Evolutionary conservation across 2,797 vertebrate species (phyloP), one percentile per base, ranked within the genome.

Genomic region (Emys orbicularis): DNA sequence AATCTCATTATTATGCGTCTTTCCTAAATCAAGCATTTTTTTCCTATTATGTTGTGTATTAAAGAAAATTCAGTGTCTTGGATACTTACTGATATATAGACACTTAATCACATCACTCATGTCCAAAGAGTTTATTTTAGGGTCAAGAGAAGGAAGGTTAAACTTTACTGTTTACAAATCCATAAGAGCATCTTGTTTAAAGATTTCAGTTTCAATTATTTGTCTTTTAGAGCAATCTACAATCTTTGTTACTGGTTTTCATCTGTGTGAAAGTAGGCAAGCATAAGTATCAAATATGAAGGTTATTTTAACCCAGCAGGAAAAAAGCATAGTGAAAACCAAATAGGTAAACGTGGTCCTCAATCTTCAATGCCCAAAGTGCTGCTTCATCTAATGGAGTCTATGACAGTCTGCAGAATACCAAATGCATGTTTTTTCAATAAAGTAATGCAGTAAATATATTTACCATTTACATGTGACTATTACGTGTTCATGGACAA

Each of bases 401-500:
- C 54, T 59, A 57, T 31, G 29, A 59, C 57, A 59, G 57, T 91
- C 27, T 90, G 86, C 52, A 80, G 7, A 15, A 41, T 29, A 8
- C 54, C 6, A 81, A 90, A 93, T 87, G 65, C 9, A 7, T 61
- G 44, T 2, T 84, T 27, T 23, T 8, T 8, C 10, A 34, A 47
- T 1, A 8, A 8, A 56, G 0, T 8, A 79, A 74, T 0, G 1
- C 8, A 79, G 83, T 72, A 94, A 87, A 0, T 44, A 4, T 13
- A 79, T 50, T 89, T 37, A 34, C 15, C 83, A 86, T 80, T 87
- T 83, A 72, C 29, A 72, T 52, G 79, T 5, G 11, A 3, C n/a
- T 84, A 89, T 96, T 90, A 91, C 81, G 89, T 34, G 19, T 76
- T 88, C 77, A 79, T 53, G 82, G 81, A 52, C 56, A 81, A 81